Percentiles rank a stretch among this genome's conserved stretches.
Conservation (phyloP, 1,140 invertebrate genomes). For the Apis dorsata region DNA sequence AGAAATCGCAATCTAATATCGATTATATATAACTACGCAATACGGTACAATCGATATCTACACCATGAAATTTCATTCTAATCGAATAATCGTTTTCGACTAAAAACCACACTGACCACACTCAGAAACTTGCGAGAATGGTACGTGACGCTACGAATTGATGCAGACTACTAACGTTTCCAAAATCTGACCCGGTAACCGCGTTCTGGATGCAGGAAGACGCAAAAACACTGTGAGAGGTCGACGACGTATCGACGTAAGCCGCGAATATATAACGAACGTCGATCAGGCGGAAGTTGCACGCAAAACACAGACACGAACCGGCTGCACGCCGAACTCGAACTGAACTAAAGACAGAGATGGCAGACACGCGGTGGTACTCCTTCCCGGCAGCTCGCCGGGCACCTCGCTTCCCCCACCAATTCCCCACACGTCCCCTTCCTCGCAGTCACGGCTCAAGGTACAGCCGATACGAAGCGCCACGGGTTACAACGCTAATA, state of each 20-base stretch:
- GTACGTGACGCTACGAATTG: not conserved
- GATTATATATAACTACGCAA: not conserved
- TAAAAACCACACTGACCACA: not conserved
- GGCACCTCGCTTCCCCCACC: constrained; percentile 14
- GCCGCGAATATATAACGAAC: constrained; percentile 4
- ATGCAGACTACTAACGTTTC: constrained; percentile 2
- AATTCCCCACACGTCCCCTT: not conserved
- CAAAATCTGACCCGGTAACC: constrained; percentile 48
- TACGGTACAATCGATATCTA: not conserved
- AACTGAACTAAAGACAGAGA: constrained; percentile 65
- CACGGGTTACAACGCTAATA: not conserved
- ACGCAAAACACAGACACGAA: constrained; percentile 25
- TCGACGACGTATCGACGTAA: constrained; percentile 21
- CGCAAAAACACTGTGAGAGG: constrained; percentile 15
- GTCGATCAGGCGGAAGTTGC: constrained; percentile 27
- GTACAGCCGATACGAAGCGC: constrained; percentile 15
- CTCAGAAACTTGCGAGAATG: not conserved
- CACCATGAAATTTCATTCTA: not conserved
- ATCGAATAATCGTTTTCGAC: not conserved
- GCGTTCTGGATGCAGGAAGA: constrained; percentile 23
- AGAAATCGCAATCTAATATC: not conserved
- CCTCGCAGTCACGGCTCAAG: constrained; percentile 10
- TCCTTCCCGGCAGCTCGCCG: constrained; percentile 43
- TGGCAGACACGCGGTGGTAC: constrained; percentile 62
- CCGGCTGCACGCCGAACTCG: constrained; percentile 65